Percentiles rank a stretch among this genome's conserved stretches.
These are phyloP conservation scores for Corythornis madagascariensis DNA, from an alignment of 2,113 vertebrate species.

Conservation along the genomic window DNA sequence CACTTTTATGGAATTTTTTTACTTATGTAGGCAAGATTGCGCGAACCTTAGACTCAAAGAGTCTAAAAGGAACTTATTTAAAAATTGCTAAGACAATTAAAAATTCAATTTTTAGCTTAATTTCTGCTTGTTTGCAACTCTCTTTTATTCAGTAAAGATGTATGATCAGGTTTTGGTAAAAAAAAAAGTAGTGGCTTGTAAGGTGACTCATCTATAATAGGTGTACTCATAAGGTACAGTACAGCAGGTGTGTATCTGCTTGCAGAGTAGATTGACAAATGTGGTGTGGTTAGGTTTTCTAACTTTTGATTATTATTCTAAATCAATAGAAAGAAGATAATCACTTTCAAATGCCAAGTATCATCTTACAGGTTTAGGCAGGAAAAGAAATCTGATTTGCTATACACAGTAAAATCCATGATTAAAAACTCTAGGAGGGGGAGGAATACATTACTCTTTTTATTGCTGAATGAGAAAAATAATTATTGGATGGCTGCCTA, in stretches of 20 bases:
- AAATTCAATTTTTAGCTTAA: not conserved
- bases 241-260: not conserved
- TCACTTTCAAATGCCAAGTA: not conserved
- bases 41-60: not conserved
- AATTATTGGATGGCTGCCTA: constrained; percentile 10
- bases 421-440: not conserved
- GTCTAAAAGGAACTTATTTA: not conserved
- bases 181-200: not conserved
- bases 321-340: not conserved
- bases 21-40: not conserved
- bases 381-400: constrained; percentile 6
- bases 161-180: not conserved
- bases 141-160: not conserved
- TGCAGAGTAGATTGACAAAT: not conserved
- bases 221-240: not conserved
- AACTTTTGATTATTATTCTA: not conserved
- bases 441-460: not conserved
- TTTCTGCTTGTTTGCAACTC: not conserved
- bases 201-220: not conserved
- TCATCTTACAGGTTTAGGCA: not conserved
- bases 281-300: not conserved
- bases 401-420: not conserved
- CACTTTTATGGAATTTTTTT: not conserved
- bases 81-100: not conserved
- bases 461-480: constrained; percentile 26